Evolutionary conservation across 1,140 invertebrate genomes (phyloP).

Genomic region (Drosophila pallidifrons): DNA sequence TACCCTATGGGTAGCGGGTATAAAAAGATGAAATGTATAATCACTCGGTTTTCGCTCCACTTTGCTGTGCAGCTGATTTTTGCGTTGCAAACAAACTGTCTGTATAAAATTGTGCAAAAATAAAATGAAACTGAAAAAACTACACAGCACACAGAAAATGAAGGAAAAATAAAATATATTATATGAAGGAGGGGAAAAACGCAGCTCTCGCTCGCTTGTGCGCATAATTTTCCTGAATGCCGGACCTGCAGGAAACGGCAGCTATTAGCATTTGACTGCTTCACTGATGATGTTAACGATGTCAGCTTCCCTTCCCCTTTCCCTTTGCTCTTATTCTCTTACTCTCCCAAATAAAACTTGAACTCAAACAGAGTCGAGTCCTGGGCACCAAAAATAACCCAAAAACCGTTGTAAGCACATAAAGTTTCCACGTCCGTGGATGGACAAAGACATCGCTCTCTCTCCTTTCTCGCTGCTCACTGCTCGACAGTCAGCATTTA

Average conservation of each 20-base stretch:
- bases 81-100: too few relatives aligned
- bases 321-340: neutral
- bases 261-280: constrained; percentile 82
- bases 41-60: constrained; percentile 49
- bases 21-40: constrained; percentile 44
- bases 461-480: too few relatives aligned
- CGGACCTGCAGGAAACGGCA: constrained; percentile 80
- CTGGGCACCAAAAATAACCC: constrained; percentile 15
- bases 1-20: too few relatives aligned
- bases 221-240: constrained; percentile 80
- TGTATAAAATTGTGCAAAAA: constrained; percentile 43
- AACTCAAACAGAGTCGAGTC: constrained; percentile 13
- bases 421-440: constrained; percentile 63
- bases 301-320: constrained; percentile 37
- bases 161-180: constrained; percentile 25
- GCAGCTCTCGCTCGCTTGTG: constrained; percentile 67
- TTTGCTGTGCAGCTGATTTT: constrained; percentile 21
- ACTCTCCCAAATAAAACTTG: neutral
- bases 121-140: constrained; percentile 28
- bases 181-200: constrained; percentile 38
- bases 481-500: constrained; percentile 71
- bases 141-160: constrained; percentile 51
- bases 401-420: constrained; percentile 71
- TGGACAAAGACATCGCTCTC: constrained; percentile 57
- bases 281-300: constrained; percentile 82